Conservation (phyloP, 2,888 invertebrate genomes). For the Xanthorhoe designata region DNA sequence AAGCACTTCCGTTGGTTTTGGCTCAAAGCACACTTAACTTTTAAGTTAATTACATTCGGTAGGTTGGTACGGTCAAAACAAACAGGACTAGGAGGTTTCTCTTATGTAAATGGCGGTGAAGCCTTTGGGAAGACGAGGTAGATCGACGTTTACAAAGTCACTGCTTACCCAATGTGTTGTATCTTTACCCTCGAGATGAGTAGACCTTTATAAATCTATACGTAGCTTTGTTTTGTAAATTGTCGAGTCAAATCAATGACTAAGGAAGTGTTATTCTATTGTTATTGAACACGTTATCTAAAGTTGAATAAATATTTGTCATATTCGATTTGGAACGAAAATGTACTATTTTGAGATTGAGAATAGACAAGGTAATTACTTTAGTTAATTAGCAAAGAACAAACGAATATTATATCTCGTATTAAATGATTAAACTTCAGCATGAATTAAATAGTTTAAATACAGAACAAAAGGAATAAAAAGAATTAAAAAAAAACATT, state of each 20-base stretch:
- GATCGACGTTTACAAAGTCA: conserved; percentile 30
- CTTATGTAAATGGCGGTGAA: conserved; percentile 57
- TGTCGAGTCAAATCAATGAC: not conserved
- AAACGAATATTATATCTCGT: too few species aligned
- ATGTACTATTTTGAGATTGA: too few species aligned
- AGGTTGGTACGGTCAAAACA: conserved; percentile 48
- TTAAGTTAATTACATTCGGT: conserved; percentile 50
- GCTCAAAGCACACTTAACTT: conserved; percentile 47
- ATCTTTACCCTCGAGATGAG: conserved; percentile 5
- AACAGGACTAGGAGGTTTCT: conserved; percentile 45
- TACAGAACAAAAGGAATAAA: too few species aligned
- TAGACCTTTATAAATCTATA: not conserved
- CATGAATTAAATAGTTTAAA: too few species aligned
- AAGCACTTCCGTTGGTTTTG: conserved; percentile 43
- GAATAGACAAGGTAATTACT: too few species aligned
- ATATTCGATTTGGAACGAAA: too few species aligned
- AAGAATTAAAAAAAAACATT: too few species aligned
- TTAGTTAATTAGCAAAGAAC: too few species aligned
- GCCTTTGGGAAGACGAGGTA: conserved; percentile 34
- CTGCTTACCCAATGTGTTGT: conserved; percentile 10
- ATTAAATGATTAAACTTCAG: too few species aligned
- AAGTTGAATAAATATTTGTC: too few species aligned
- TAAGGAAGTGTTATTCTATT: too few species aligned
- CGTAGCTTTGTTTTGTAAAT: not conserved
- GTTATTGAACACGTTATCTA: too few species aligned